These are phyloP conservation scores for Regulus satrapa DNA, from an alignment of 2,113 vertebrate genomes.

Conservation along the genomic window DNA sequence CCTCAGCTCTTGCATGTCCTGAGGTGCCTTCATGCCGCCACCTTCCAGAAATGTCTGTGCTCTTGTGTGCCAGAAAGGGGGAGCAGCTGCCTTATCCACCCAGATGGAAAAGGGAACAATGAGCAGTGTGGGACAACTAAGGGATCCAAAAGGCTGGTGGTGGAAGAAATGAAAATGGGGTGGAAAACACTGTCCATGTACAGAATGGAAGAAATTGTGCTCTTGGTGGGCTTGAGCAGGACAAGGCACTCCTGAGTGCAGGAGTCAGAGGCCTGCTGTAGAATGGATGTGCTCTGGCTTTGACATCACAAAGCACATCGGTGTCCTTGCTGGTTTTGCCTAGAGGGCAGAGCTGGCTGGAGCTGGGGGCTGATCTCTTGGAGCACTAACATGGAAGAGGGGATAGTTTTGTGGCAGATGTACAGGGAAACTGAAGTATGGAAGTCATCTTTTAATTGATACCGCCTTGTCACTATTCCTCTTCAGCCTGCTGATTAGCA, in stretches of 20 bases:
- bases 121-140: not conserved
- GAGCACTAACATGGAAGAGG: not conserved
- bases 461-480: not conserved
- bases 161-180: not conserved
- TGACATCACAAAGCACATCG: not conserved
- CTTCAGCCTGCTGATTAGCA: not conserved
- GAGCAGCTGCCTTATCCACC: fast-evolving
- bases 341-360: not conserved
- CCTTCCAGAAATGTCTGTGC: not conserved
- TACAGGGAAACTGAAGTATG: not conserved
- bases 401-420: not conserved
- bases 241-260: not conserved
- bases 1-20: not conserved
- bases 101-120: not conserved
- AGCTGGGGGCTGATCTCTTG: not conserved
- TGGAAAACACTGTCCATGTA: no score
- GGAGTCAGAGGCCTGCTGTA: not conserved
- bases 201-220: not conserved
- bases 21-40: not conserved
- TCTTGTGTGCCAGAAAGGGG: not conserved
- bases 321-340: not conserved
- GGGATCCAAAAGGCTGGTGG: not conserved
- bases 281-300: not conserved
- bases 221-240: not conserved
- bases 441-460: not conserved